Conservation (phyloP, 1,140 invertebrate species). For the Drosophila bocqueti region DNA sequence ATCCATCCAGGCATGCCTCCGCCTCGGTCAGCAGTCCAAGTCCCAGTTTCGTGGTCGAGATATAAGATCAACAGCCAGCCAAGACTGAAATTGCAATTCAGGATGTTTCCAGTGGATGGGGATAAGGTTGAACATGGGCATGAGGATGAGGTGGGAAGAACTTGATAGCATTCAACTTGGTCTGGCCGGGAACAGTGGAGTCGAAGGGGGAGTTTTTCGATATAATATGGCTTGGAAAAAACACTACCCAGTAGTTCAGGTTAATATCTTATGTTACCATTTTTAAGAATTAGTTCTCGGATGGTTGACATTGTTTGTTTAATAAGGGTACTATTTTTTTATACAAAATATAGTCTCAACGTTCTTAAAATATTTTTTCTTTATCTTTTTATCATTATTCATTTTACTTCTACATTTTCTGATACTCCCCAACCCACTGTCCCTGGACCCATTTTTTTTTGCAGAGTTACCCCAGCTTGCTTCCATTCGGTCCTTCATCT, state of each 20-base stretch:
- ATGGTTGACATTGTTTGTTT: too few species aligned
- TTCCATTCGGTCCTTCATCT: constrained; percentile 45
- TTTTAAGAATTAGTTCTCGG: too few species aligned
- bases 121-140: constrained; percentile 14
- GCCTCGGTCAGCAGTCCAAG: constrained; percentile 25
- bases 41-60: constrained; percentile 36
- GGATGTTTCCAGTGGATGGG: constrained; percentile 29
- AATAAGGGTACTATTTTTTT: too few species aligned
- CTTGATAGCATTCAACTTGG: constrained; percentile 28
- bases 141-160: constrained; percentile 38
- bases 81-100: constrained; percentile 41
- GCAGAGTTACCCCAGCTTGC: constrained; percentile 11
- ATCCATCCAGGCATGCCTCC: constrained; percentile 3
- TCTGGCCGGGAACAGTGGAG: constrained; percentile 7
- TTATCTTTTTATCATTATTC: too few species aligned
- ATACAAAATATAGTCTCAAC: too few species aligned
- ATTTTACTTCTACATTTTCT: background rate
- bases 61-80: constrained; percentile 35
- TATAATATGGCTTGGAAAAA: background rate
- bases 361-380: too few species aligned
- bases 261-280: too few species aligned
- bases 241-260: too few species aligned
- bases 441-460: background rate
- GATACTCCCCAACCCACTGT: constrained; percentile 15
- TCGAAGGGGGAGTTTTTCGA: too few species aligned